Base-by-base conservation (phyloP, 2,797 vertebrate species). In the Cheirogaleus major region DNA sequence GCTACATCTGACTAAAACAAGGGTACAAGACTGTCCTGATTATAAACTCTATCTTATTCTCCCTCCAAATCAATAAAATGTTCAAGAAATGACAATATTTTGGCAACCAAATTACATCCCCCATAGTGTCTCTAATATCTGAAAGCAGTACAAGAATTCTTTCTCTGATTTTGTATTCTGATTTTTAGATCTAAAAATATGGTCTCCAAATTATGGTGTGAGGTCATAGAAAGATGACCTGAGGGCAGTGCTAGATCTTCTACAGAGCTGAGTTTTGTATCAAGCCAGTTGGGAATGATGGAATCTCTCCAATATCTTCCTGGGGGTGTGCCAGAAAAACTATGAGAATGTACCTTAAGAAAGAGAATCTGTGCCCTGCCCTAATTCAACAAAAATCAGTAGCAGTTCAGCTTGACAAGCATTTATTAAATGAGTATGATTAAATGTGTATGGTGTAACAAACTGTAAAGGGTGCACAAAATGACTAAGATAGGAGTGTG, bases 151-250 rank as follows among this genome's bases (percentile, higher is more conserved):
- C 15, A 93, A 63, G 59, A 55, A 75, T 79, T 35, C 63, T 95
- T 89, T 45, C 45, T 57, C 52, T 91, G 23, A 50, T 0, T 23
- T 23, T 14, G 15, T 15, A 1, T 70, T 57, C 22, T 92, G 20
- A 93, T n/a, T 82, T 93, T 92, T 69, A 85, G 43, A 30, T 85
- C 80, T 89, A 52, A 69, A 92, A 61, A 38, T n/a, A 50, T 22
- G 27, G 22, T 85, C 27, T 85, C 65, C 8, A 89, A 80, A 55
- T 69, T 65, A 69, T 3, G 11, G 5, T 20, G 7, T 17, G 45
- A 89, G 12, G 5, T 4, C 0, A 7, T n/a, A 18, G 25, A 63
- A 78, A 35, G 81, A 52, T 50, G 38, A 90, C 7, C 11, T 38
- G 30, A 20, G 63, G 59, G 35, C 2, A 65, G 20, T 27, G 67